Evolutionary conservation across 2,888 invertebrate genomes (phyloP), one percentile per base, ranked within the genome.

Genomic region (Microchrysa polita): DNA sequence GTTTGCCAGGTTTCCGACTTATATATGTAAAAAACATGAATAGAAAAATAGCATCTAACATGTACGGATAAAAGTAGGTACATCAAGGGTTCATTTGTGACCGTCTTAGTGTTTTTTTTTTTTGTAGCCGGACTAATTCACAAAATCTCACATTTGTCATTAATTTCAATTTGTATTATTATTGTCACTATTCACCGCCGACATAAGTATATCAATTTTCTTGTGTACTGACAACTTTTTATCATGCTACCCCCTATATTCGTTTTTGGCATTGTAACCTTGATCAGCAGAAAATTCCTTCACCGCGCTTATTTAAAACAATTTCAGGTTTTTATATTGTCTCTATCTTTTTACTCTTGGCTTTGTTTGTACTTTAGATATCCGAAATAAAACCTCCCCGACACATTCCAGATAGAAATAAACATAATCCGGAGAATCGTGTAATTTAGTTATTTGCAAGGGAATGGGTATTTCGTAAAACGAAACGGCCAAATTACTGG

Each of bases 391-490:
- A 60, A 69, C 71, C 69, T n/a, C 73, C 71, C 57, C 67, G 59
- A 74, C 74, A 75, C 75, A 72, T 74, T 65, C 73, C 67, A 73
- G 63, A 73, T 71, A 73, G 74, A 72, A 76, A 76, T 76, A 76
- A 76, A 76, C 73, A 72, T 76, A 76, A 76, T 76, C 76, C 74
- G 42, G 63, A 67, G 69, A 76, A 76, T 76, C 76, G 74, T 76
- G 76, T 76, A 74, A 76, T 73, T 74, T 76, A 76, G 74, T 74
- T 74, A 57, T 67, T 76, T 71, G 61, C 67, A 73, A 63, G 61
- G 48, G 71, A 65, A 60, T 60, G 60, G 7, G 67, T 48, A 52
- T 44, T n/a, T 9, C 22, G 48, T 7, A 60, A 44, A 59, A 44
- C 18, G 44, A 57, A 59, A 34, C 42, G 52, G n/a, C 67, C 5